Base-by-base conservation (phyloP, 2,797 vertebrate genomes). In the Lemur catta region DNA sequence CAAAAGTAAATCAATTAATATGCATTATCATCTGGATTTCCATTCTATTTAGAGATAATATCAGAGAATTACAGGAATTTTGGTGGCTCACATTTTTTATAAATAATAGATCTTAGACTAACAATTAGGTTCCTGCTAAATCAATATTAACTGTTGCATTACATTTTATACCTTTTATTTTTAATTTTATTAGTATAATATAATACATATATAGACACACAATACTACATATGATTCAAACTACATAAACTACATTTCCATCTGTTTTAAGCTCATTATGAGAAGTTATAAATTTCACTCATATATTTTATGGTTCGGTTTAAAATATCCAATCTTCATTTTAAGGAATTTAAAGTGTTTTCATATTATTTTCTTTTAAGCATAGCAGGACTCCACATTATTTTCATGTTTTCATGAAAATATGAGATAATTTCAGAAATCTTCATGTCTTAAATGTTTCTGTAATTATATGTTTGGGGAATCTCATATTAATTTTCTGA, bases 401-500 rank as follows among this genome's bases (percentile, higher is more conserved):
- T 93, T 84, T 85, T 72, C 12, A 74, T 76, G 35, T 87, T 71
- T 86, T 84, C 9, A 87, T 57, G 55, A 26, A 26, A 57, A 57
- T 57, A 14, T 90, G 38, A 82, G 33, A 76, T 48, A 1, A 94
- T 91, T 92, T 81, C 20, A 78, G 28, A 57, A 82, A 93, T 57
- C 55, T 43, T 24, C 41, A 35, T 80, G 4, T 26, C 71, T 92
- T 15, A 61, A 88, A 67, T 65, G 5, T 52, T 88, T 89, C 61
- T 93, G 30, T 55, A 93, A 84, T 67, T 88, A 48, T 35, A 78
- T 46, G 57, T 46, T 65, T 89, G n/a, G 26, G 26, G 6, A 82
- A 46, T 85, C 26, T 22, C 17, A 88, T 55, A 28, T 33, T 93
- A 71, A 95, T 81, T 93, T 96, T 88, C 3, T 46, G 38, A 95